These are phyloP conservation scores for Spatula versicolor DNA, from an alignment of 2,797 vertebrate genomes.

Conservation along the genomic window DNA sequence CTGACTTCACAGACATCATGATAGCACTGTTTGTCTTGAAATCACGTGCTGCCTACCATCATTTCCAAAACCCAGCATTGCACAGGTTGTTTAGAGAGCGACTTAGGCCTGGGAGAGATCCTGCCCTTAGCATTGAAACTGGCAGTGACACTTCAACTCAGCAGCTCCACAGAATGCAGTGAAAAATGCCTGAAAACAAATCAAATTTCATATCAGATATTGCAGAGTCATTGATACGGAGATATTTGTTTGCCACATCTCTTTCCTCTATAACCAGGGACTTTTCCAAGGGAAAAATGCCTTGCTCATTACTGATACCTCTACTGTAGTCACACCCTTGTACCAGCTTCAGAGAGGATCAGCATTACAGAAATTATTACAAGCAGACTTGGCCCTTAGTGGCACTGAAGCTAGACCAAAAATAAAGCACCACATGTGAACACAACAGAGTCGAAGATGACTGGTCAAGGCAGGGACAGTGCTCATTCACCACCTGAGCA, in stretches of 20 bases:
- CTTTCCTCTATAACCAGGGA: neutral
- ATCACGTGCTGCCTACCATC: rapidly evolving
- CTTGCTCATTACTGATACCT: neutral
- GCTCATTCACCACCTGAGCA: too few species aligned
- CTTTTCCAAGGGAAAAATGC: neutral
- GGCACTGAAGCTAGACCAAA: neutral
- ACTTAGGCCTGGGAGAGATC: neutral
- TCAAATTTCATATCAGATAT: neutral
- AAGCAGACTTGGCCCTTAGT: neutral
- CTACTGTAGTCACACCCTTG: too few species aligned
- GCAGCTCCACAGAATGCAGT: neutral
- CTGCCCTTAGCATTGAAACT: neutral
- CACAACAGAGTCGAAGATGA: neutral
- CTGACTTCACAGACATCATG: neutral
- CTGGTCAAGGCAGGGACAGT: too few species aligned
- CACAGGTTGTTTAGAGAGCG: neutral
- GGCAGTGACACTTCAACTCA: neutral
- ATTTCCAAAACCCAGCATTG: neutral
- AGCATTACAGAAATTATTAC: neutral
- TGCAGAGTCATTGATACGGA: neutral
- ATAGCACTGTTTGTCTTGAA: neutral
- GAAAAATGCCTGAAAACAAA: neutral
- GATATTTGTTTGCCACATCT: neutral
- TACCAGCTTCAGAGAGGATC: neutral
- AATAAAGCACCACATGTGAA: neutral